Evolutionary conservation across 2,113 vertebrate genomes (phyloP).

Genomic region (Excalfactoria chinensis): DNA sequence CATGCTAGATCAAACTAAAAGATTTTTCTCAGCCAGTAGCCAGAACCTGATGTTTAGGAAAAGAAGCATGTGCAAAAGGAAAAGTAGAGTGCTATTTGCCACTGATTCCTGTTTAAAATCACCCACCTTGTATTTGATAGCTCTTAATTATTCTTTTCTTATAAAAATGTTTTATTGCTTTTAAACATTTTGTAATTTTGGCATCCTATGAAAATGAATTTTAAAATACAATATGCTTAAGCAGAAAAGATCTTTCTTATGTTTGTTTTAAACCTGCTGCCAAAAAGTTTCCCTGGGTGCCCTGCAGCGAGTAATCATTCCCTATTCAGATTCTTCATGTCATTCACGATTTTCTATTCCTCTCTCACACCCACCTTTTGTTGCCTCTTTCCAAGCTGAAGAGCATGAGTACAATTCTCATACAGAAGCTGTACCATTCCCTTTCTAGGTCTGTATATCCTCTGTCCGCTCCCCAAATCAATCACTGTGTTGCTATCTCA

Average conservation of each 20-base stretch:
- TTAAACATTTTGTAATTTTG: not conserved
- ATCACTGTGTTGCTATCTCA: not conserved
- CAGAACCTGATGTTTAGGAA: slow-evolving; percentile 1
- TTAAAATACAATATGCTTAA: not conserved
- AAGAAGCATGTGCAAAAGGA: slow-evolving; percentile 6
- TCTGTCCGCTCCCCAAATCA: not conserved
- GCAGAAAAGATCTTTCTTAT: slow-evolving; percentile 42
- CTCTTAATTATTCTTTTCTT: not conserved
- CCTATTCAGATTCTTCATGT: slow-evolving; percentile 61
- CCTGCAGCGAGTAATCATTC: slow-evolving; percentile 66
- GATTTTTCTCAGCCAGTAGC: slow-evolving; percentile 54
- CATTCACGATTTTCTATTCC: slow-evolving; percentile 62
- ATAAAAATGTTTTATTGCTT: slow-evolving; percentile 9
- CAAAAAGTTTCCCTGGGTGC: slow-evolving; percentile 60
- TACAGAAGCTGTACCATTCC: not conserved
- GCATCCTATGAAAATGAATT: not conserved
- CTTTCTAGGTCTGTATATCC: not conserved
- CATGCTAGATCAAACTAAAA: slow-evolving; percentile 35
- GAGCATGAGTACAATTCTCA: not conserved
- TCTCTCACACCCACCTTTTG: slow-evolving; percentile 19
- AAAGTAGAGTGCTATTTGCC: not conserved
- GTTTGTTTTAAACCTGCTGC: slow-evolving; percentile 69
- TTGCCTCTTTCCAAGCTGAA: slow-evolving; percentile 32
- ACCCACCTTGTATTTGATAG: slow-evolving; percentile 1
- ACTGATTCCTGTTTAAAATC: slow-evolving; percentile 29